These are phyloP conservation scores for Callyntrura guangdongensis DNA, from an alignment of 2,888 invertebrate species.

Conservation along the genomic window DNA sequence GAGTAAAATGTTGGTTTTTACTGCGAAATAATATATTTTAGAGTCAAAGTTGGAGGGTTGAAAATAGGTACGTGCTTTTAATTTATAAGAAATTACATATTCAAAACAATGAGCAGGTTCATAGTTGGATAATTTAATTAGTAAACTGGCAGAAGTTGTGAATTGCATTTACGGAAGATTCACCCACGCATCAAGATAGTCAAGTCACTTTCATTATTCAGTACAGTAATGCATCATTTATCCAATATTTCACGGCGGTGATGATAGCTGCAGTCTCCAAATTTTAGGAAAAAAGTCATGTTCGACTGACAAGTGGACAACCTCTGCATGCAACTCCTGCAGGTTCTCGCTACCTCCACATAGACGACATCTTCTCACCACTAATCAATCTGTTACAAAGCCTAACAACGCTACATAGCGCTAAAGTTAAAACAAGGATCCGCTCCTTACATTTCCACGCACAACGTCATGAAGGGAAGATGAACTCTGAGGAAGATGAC, in stretches of 20 bases:
- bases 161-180: too few species aligned
- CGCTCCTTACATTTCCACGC: background rate
- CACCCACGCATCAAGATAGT: too few species aligned
- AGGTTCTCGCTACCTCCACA: background rate
- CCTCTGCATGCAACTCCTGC: background rate
- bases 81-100: too few species aligned
- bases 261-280: too few species aligned
- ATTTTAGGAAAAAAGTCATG: too few species aligned
- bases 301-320: background rate
- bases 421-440: background rate
- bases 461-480: background rate
- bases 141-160: too few species aligned
- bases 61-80: too few species aligned
- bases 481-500: conserved; percentile 10
- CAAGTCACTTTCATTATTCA: too few species aligned
- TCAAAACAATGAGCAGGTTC: too few species aligned
- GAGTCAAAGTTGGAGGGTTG: background rate
- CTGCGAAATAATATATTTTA: background rate
- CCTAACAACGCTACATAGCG: background rate
- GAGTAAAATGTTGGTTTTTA: background rate
- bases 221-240: too few species aligned
- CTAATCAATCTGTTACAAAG: background rate
- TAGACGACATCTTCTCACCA: background rate
- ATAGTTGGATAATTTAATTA: too few species aligned
- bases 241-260: too few species aligned